phyloP scores from a whole-genome alignment of 2,797 vertebrate species.

The Coendou prehensilis region DNA sequence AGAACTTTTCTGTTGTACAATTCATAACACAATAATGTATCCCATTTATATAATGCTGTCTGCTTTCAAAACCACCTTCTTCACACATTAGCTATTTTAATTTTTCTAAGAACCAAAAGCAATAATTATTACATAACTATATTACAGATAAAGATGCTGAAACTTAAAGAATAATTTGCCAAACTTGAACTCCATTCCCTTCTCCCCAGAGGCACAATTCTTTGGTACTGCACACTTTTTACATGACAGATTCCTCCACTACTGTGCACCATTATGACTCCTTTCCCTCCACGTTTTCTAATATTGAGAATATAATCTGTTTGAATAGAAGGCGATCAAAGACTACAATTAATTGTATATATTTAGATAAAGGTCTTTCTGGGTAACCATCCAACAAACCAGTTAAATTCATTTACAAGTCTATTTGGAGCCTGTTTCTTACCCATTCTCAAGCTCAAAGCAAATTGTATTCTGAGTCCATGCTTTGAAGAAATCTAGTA shows the following conservation, averaged over 20 bases:
- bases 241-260: not conserved
- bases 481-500: constrained; percentile 74
- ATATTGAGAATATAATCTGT: not conserved
- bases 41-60: not conserved
- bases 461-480: constrained; percentile 63
- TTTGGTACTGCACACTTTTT: not conserved
- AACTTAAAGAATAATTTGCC: constrained; percentile 18
- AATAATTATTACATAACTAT: not conserved
- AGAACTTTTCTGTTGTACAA: not conserved
- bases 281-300: constrained; percentile 32
- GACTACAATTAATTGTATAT: constrained; percentile 13
- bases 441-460: constrained; percentile 68
- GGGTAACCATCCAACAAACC: constrained; percentile 31
- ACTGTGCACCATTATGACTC: not conserved
- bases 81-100: not conserved
- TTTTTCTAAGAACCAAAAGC: constrained; percentile 29
- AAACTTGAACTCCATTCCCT: not conserved
- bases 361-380: constrained; percentile 60
- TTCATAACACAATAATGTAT: constrained; percentile 1
- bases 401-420: constrained; percentile 65
- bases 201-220: constrained; percentile 42
- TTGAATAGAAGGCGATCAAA: constrained; percentile 66
- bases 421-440: constrained; percentile 33
- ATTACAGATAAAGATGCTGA: constrained; percentile 14
- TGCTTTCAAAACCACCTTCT: not conserved